Evolutionary conservation across 1,140 invertebrate genomes (phyloP).

Genomic region (Diabrotica undecimpunctata): DNA sequence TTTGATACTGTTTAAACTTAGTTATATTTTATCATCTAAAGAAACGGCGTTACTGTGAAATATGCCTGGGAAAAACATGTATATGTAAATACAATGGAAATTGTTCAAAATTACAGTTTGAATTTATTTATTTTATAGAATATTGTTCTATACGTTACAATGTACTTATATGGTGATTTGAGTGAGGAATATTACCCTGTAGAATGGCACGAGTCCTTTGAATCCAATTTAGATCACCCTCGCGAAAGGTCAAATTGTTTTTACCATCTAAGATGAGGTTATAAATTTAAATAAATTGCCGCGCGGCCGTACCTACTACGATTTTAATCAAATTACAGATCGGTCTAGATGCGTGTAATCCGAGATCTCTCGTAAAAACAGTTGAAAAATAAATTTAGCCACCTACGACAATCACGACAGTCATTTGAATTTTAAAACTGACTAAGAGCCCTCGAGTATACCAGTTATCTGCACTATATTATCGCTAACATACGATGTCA

Average conservation of each 20-base stretch:
- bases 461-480: conserved; percentile 1
- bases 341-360: conserved; percentile 31
- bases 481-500: neutral
- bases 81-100: too few species aligned
- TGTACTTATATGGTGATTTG: too few species aligned
- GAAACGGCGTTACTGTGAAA: too few species aligned
- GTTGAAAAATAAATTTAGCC: conserved; percentile 34
- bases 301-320: conserved; percentile 14
- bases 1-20: too few species aligned
- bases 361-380: conserved; percentile 35
- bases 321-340: conserved; percentile 32
- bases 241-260: neutral
- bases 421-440: conserved; percentile 21
- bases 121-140: too few species aligned
- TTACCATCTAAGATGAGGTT: conserved; percentile 4
- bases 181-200: too few species aligned
- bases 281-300: conserved; percentile 32
- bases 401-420: conserved; percentile 31
- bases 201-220: too few species aligned
- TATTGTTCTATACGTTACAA: too few species aligned
- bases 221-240: neutral
- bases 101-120: too few species aligned
- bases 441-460: neutral
- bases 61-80: too few species aligned
- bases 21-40: too few species aligned